Evolutionary conservation across 2,797 vertebrate species (phyloP).

Genomic region (Lerista edwardsae): DNA sequence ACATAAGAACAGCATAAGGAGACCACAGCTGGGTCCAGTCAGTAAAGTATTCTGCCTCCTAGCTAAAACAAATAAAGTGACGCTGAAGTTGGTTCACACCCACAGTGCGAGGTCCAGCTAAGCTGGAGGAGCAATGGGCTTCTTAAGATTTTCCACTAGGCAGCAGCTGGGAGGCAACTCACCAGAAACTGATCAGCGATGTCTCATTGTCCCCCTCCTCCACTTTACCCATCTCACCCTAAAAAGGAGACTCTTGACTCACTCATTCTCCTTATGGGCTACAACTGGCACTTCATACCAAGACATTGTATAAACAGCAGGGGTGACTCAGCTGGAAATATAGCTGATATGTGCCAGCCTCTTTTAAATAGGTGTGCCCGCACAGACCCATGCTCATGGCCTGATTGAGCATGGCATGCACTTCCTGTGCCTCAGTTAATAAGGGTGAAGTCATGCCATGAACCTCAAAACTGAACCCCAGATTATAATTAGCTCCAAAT

Average conservation of each 20-base stretch:
- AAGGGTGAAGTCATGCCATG: neutral
- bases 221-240: neutral
- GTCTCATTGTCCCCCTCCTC: neutral
- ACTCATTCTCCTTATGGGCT: neutral
- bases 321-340: neutral
- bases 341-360: neutral
- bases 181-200: neutral
- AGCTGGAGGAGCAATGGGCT: neutral
- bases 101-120: too few relatives aligned
- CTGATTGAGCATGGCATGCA: neutral
- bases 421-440: neutral
- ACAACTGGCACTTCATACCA: neutral
- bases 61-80: neutral
- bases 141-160: too few relatives aligned
- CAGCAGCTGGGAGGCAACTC: neutral
- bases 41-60: neutral
- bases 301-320: neutral
- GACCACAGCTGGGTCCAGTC: neutral
- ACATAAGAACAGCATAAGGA: too few relatives aligned
- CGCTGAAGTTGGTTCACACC: too few relatives aligned
- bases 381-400: neutral
- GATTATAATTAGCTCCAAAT: neutral
- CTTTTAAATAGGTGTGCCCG: neutral
- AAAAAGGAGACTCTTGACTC: neutral
- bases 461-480: neutral